Conservation (phyloP, 2,888 invertebrate species). For the Synanthedon vespiformis region DNA sequence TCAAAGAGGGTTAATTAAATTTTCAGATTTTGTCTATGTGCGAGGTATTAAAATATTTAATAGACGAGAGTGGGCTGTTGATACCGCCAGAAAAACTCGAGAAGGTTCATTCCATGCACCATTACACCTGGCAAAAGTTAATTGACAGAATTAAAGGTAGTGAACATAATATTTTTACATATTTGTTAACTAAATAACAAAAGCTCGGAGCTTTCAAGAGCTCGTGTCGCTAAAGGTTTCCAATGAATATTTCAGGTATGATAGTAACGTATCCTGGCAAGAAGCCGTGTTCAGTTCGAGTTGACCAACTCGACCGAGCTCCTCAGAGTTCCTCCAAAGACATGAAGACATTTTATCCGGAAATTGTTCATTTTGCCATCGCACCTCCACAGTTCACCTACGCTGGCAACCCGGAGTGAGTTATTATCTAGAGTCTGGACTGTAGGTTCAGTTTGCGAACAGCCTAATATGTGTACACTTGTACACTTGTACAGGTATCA, state of each 20-base stretch:
- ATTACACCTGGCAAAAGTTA: constrained; percentile 92
- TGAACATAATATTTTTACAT: too few relatives aligned
- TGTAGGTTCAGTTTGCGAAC: too few relatives aligned
- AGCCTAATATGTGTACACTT: too few relatives aligned
- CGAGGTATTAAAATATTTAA: constrained; percentile 87
- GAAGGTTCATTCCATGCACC: constrained; percentile 78
- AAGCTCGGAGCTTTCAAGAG: too few relatives aligned
- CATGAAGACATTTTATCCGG: constrained; percentile 71
- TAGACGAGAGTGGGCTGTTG: constrained; percentile 81
- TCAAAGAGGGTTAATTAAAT: background rate
- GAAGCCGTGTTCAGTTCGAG: constrained; percentile 94
- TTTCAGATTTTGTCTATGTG: constrained; percentile 88
- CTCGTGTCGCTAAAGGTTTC: too few relatives aligned
- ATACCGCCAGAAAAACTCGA: constrained; percentile 77
- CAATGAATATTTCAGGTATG: constrained; percentile 72
- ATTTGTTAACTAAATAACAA: too few relatives aligned
- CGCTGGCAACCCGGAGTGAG: constrained; percentile 92
- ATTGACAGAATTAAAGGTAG: constrained; percentile 84
- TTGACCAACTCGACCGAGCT: constrained; percentile 94
- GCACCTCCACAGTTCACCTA: constrained; percentile 96
- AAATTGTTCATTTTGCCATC: constrained; percentile 96
- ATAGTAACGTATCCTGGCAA: constrained; percentile 94
- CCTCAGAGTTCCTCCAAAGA: constrained; percentile 29
- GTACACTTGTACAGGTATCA: constrained; percentile 88
- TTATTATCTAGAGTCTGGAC: too few relatives aligned